Percentiles rank a stretch among this genome's conserved stretches.
These are phyloP conservation scores for Limnephilus rhombicus DNA, from an alignment of 2,888 invertebrate genomes.

Conservation along the genomic window DNA sequence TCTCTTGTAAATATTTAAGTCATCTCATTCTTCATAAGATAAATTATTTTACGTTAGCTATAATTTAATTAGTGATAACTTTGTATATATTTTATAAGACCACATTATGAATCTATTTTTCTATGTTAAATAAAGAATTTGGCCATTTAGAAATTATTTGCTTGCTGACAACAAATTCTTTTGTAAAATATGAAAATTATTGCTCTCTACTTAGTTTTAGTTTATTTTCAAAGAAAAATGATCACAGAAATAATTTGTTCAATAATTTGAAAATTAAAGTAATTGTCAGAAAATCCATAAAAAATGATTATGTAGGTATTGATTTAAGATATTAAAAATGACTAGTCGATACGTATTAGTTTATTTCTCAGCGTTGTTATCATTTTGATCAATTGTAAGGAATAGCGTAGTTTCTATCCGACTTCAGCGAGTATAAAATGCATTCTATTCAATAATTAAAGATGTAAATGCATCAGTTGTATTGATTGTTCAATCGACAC, in stretches of 20 bases:
- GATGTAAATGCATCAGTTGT: not conserved
- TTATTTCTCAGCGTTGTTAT: not conserved
- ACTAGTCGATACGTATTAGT: not conserved
- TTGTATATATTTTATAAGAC: slow-evolving; percentile 25
- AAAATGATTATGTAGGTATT: not conserved
- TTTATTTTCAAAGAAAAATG: not conserved
- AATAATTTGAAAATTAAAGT: not conserved
- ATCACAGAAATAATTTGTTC: not conserved
- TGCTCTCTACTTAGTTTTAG: not conserved
- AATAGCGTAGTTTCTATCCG: not conserved
- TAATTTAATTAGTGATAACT: slow-evolving; percentile 18
- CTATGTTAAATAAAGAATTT: slow-evolving; percentile 37
- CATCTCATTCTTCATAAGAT: slow-evolving; percentile 11
- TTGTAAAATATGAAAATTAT: slow-evolving; percentile 12
- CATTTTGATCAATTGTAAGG: not conserved
- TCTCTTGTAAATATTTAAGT: slow-evolving; percentile 32
- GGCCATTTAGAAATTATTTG: slow-evolving; percentile 44
- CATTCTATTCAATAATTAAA: not conserved
- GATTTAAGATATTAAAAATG: not conserved
- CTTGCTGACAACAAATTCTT: slow-evolving; percentile 15
- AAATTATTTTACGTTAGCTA: slow-evolving; percentile 31
- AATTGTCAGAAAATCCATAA: not conserved
- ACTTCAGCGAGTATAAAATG: not conserved
- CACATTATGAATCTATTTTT: slow-evolving; percentile 24
- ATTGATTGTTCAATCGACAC: not conserved